Percentiles rank a stretch among this genome's conserved stretches.
These are phyloP conservation scores for Danaus chrysippus DNA, from an alignment of 2,888 invertebrate genomes.

Conservation along the genomic window DNA sequence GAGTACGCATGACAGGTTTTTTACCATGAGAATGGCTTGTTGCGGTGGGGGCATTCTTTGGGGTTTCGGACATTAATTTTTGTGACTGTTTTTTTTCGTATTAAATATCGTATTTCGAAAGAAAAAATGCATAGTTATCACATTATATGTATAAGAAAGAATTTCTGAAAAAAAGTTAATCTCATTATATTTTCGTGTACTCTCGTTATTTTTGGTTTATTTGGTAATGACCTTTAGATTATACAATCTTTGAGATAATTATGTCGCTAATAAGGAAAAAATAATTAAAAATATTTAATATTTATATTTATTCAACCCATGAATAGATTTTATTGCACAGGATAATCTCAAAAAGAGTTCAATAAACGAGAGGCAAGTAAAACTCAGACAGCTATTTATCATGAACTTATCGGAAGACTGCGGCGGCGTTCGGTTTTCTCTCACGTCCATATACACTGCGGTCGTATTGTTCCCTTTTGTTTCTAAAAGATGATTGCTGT, in stretches of 20 bases:
- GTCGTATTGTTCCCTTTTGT: constrained; percentile 63
- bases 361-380: constrained; percentile 58
- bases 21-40: constrained; percentile 2
- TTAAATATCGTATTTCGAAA: background rate
- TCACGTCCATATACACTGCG: constrained; percentile 63
- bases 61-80: constrained; percentile 2
- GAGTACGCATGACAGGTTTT: constrained; percentile 1
- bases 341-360: constrained; percentile 33
- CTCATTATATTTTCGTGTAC: too few relatives aligned
- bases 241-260: background rate
- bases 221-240: background rate
- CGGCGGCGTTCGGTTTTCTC: constrained; percentile 63
- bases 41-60: constrained; percentile 3
- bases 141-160: too few relatives aligned
- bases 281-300: constrained; percentile 13
- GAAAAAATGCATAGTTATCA: too few relatives aligned
- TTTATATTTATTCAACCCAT: constrained; percentile 35
- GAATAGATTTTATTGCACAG: constrained; percentile 27
- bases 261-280: constrained; percentile 1
- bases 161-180: too few relatives aligned
- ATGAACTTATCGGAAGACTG: constrained; percentile 72
- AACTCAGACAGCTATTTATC: constrained; percentile 72
- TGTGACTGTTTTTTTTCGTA: background rate
- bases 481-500: constrained; percentile 72
- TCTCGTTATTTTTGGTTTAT: too few relatives aligned